Evolutionary conservation across 1,140 invertebrate species (phyloP).

Genomic region (Chionoecetes opilio): DNA sequence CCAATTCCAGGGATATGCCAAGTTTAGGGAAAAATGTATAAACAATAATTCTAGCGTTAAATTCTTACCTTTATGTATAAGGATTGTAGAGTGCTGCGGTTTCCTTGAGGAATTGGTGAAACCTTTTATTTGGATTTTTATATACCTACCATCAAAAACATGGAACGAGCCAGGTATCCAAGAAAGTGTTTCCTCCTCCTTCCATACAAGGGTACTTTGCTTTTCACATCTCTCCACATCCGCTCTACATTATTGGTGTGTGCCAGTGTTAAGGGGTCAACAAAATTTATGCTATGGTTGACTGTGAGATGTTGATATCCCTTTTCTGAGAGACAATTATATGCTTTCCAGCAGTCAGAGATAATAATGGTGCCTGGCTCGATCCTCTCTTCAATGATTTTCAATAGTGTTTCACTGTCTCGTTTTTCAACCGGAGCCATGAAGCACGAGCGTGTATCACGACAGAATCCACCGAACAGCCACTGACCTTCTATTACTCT

Average conservation of each 20-base stretch:
- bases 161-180: background rate
- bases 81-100: background rate
- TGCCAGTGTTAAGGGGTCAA: background rate
- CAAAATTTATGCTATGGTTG: constrained; percentile 9
- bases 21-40: too few species aligned
- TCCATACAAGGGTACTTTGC: background rate
- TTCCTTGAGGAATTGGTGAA: background rate
- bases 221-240: background rate
- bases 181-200: background rate
- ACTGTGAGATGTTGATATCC: background rate
- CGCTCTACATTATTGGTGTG: constrained; percentile 6
- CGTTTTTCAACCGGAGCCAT: background rate
- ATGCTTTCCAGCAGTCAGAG: constrained; percentile 36
- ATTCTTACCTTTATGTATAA: background rate
- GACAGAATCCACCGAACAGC: constrained; percentile 38
- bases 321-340: background rate
- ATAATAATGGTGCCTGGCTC: constrained; percentile 33
- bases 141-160: background rate
- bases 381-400: background rate
- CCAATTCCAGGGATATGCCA: too few species aligned
- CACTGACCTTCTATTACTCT: background rate
- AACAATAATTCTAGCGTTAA: too few species aligned
- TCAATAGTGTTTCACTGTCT: background rate
- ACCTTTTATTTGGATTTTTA: background rate
- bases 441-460: background rate